Conservation (phyloP, 1,140 invertebrate genomes). For the Zelostemma sp. region DNA sequence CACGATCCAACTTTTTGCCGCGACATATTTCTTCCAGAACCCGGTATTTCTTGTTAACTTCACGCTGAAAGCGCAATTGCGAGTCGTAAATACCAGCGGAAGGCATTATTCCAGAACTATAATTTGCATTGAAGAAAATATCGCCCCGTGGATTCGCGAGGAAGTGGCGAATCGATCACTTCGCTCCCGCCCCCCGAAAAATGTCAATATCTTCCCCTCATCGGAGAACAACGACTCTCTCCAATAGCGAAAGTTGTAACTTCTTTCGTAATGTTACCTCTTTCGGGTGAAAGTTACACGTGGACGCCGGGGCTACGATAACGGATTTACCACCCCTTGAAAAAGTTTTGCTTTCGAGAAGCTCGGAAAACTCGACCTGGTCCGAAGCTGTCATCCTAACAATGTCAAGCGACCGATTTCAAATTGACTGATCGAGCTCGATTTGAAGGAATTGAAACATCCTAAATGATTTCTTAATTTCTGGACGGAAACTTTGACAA, state of each 20-base stretch:
- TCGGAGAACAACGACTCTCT: constrained; percentile 41
- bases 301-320: constrained; percentile 29
- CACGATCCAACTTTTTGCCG: background rate
- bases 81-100: no score
- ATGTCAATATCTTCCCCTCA: constrained; percentile 8
- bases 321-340: constrained; percentile 22
- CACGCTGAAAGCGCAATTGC: no score
- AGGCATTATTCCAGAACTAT: constrained; percentile 1
- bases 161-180: constrained; percentile 30
- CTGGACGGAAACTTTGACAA: no score
- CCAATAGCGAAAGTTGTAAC: constrained; percentile 47
- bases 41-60: no score
- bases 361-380: background rate
- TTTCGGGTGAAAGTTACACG: constrained; percentile 42
- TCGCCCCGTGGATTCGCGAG: constrained; percentile 24
- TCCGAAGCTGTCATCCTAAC: background rate
- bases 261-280: constrained; percentile 14
- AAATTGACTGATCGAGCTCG: no score
- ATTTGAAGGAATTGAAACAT: no score
- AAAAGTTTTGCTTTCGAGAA: background rate
- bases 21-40: no score
- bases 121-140: constrained; percentile 28
- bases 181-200: constrained; percentile 25
- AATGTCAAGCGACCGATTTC: no score
- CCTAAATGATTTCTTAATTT: no score